Evolutionary conservation across 64 coral and sea anemone genomes (phyloP).

Genomic region (Montipora efflorescens): DNA sequence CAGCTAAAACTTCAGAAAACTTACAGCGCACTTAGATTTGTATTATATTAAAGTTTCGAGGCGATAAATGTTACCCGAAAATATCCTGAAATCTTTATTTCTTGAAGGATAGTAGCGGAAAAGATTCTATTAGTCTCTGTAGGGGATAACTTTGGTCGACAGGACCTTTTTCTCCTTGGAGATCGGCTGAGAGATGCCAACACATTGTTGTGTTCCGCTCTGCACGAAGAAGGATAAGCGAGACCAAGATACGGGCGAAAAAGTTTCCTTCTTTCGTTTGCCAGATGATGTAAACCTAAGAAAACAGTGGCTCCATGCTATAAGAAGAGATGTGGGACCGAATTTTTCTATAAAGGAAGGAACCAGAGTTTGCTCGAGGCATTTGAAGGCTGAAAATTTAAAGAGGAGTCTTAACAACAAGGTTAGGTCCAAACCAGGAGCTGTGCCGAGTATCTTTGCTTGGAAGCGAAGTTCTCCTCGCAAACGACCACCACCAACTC

Average conservation of each 20-base stretch:
- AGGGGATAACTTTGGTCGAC: background rate
- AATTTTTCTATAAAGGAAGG: slow-evolving; percentile 3
- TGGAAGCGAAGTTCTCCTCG: no score
- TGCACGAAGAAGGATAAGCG: background rate
- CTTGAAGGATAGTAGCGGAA: slow-evolving; percentile 12
- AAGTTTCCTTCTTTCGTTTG: background rate
- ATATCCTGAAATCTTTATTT: slow-evolving; percentile 29
- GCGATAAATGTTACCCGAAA: background rate
- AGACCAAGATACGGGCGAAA: background rate
- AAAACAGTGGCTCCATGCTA: slow-evolving; percentile 28
- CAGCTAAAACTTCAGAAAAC: background rate
- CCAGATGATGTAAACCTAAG: background rate
- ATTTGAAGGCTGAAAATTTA: slow-evolving; percentile 3
- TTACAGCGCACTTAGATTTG: slow-evolving; percentile 1
- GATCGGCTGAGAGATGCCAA: background rate
- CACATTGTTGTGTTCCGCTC: background rate
- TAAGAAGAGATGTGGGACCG: slow-evolving; percentile 14
- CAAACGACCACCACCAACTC: no score
- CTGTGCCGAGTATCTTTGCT: no score
- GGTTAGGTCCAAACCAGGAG: no score
- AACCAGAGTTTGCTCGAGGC: slow-evolving; percentile 23
- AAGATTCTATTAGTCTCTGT: slow-evolving; percentile 33
- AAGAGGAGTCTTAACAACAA: background rate
- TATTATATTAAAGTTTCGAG: slow-evolving; percentile 8
- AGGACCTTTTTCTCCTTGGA: slow-evolving; percentile 18